These are phyloP conservation scores for Euglossa dilemma DNA, from an alignment of 1,140 invertebrate genomes.

Conservation along the genomic window DNA sequence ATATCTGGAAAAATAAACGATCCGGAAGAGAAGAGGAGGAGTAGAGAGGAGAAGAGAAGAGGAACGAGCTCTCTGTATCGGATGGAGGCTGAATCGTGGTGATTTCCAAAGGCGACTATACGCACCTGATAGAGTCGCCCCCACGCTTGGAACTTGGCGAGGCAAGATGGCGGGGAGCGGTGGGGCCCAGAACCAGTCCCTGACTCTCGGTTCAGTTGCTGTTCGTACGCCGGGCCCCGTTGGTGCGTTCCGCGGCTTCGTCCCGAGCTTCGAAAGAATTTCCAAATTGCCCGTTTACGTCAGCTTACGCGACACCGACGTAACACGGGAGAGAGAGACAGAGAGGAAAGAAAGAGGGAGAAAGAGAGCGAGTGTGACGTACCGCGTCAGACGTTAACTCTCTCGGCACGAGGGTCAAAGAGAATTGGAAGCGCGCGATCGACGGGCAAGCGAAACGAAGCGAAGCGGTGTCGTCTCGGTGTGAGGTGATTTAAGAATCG, in stretches of 20 bases:
- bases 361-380: conserved; percentile 23
- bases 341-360: conserved; percentile 27
- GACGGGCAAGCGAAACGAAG: not conserved
- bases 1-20: not conserved
- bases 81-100: conserved; percentile 6
- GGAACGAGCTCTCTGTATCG: not conserved
- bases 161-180: conserved; percentile 75
- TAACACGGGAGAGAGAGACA: conserved; percentile 13
- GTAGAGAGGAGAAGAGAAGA: not conserved
- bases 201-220: conserved; percentile 75
- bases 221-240: conserved; percentile 75
- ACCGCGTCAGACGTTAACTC: not conserved
- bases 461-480: too few relatives aligned
- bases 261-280: not conserved
- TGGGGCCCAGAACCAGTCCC: conserved; percentile 74
- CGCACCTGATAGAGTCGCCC: conserved; percentile 61
- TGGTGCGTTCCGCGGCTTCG: conserved; percentile 68
- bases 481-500: conserved; percentile 11
- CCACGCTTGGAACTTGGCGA: conserved; percentile 19
- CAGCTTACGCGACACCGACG: not conserved
- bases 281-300: conserved; percentile 7
- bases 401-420: not conserved
- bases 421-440: conserved; percentile 12
- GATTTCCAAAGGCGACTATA: conserved; percentile 54
- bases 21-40: not conserved